Evolutionary conservation across 2,113 vertebrate genomes (phyloP).

Genomic region (Oplegnathus fasciatus): DNA sequence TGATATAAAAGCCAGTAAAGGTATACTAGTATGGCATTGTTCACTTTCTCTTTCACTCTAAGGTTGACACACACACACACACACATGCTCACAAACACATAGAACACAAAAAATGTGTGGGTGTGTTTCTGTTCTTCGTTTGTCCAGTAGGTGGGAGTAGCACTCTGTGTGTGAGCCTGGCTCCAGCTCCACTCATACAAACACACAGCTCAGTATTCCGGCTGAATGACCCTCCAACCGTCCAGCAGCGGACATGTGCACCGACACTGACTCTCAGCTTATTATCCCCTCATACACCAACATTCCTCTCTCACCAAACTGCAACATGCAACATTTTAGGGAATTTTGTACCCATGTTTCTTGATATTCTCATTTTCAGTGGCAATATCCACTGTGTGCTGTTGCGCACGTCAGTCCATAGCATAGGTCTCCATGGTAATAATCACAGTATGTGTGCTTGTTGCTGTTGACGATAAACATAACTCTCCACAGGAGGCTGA

Average conservation of each 20-base stretch:
- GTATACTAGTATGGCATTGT: not conserved
- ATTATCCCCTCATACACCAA: constrained; percentile 1
- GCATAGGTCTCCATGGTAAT: constrained; percentile 72
- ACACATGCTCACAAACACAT: not conserved
- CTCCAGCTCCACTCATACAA: not conserved
- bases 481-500: constrained; percentile 59
- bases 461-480: constrained; percentile 66
- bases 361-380: constrained; percentile 32
- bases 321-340: constrained; percentile 19
- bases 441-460: constrained; percentile 69
- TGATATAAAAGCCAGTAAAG: not conserved
- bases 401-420: constrained; percentile 6
- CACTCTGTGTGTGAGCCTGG: constrained; percentile 45
- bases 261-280: not conserved
- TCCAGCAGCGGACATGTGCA: constrained; percentile 28
- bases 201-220: constrained; percentile 36
- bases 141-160: constrained; percentile 80
- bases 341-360: not conserved
- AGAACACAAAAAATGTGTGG: not conserved
- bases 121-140: constrained; percentile 11
- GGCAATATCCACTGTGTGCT: constrained; percentile 9
- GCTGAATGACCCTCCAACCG: constrained; percentile 31
- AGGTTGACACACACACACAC: not conserved
- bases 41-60: constrained; percentile 4
- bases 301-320: constrained; percentile 15